phyloP scores from a whole-genome alignment of 2,113 vertebrate species.

The Verasper variegatus region DNA sequence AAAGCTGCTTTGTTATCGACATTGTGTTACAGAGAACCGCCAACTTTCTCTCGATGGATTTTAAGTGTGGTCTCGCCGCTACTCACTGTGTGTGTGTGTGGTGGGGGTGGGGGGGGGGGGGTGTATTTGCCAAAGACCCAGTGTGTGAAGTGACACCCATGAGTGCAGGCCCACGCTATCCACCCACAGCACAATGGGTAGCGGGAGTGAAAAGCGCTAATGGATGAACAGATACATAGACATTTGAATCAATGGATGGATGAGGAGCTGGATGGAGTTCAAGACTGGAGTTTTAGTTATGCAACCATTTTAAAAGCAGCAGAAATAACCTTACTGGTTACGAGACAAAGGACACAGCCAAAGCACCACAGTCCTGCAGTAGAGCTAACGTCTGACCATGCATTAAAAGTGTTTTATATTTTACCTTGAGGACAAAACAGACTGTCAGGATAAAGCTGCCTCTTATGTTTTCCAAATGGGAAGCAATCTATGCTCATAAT shows the following conservation, averaged over 20 bases:
- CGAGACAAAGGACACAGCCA: neutral
- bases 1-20: conserved; percentile 31
- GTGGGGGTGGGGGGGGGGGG: neutral
- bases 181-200: conserved; percentile 54
- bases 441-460: neutral
- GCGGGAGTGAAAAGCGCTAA: conserved; percentile 50
- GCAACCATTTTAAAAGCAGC: conserved; percentile 47
- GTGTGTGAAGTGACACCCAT: conserved; percentile 45
- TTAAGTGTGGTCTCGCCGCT: conserved; percentile 33
- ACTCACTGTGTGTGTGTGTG: conserved; percentile 16
- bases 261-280: conserved; percentile 41
- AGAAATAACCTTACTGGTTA: neutral
- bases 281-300: conserved; percentile 21
- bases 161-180: conserved; percentile 48
- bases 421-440: too few relatives aligned
- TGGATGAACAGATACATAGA: conserved; percentile 48
- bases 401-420: too few relatives aligned
- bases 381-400: too few relatives aligned
- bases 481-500: neutral
- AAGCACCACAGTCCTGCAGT: neutral
- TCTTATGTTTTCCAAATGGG: too few relatives aligned
- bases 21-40: conserved; percentile 45
- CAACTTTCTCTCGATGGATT: conserved; percentile 54
- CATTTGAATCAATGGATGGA: conserved; percentile 47
- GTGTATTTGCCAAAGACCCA: conserved; percentile 23